Base-by-base conservation (phyloP, 2,888 invertebrate genomes). In the Lobophora halterata region DNA sequence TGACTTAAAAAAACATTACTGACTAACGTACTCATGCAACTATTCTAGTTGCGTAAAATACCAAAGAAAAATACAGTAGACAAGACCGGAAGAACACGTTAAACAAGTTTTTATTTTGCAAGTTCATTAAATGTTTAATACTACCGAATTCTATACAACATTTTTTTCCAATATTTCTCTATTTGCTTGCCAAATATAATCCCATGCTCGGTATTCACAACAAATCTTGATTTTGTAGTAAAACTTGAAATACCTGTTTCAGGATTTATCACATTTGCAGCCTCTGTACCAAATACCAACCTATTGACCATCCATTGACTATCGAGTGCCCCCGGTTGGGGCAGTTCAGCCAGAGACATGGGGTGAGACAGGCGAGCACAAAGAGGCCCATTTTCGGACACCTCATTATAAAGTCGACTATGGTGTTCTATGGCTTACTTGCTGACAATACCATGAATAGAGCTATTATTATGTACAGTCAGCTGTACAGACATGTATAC, bases 191-290 rank as follows among this genome's bases (percentile, higher is more conserved):
- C 25, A 49, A 51, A 49, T 48, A 55, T 52, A 54, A 49, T 52
- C 47, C 36, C 9, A 17, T 37, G 4, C 37, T 11, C 21, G 23
- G 31, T 28, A 35, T 19, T 13, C 11, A 21, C 7, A 7, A 7
- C 19, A 21, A 19, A 39, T 8, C 6, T 17, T 28, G 28, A 19
- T 17, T 8, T 12, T 9, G 18, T n/a, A n/a, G n/a, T n/a, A 10
- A 20, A 53, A 53, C 55, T 42, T 25, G 53, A 30, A 49, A 45
- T 44, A 45, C 55, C 32, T 38, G 55, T 53, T 53, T 24, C 3
- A 19, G 50, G 52, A 50, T 52, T 52, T 41, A 42, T 47, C 45
- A 44, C 40, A 11, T 32, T 29, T 33, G 39, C 23, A 11, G 12
- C 40, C 10, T 32, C 26, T 33, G 39, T 26, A 11, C 9, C 7